Base-by-base conservation (phyloP, 2,888 invertebrate genomes). In the Eupeodes latifasciatus region DNA sequence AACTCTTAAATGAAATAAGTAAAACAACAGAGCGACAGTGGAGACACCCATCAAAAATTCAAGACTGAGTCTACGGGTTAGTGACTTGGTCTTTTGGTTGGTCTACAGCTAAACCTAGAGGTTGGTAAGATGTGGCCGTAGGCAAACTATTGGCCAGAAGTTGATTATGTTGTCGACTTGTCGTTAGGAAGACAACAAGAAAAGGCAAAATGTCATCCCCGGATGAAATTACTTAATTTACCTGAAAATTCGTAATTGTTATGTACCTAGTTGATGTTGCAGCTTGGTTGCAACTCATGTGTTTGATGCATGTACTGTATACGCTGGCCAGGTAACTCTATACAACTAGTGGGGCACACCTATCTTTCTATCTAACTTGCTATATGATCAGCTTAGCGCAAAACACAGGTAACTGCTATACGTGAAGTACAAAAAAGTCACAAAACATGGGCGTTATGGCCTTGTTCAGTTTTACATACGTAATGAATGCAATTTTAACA, bases 201-300 rank as follows among this genome's bases (percentile, higher is more conserved):
- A 71, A 81, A 72, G 55, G 49, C 74, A 81, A 88, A 88, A 85
- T 85, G 88, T 78, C 88, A 88, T 88, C 88, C 85, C 47, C 74
- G 27, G 81, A 85, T 81, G 78, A 85, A 88, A 88, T 88, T 85
- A 81, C 88, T 88, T 85, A 85, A 88, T 88, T 85, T 88, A 88
- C 84, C 62, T 69, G 74, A 53, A 78, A 81, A 74, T 66, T 78
- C 67, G 88, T 85, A 81, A 85, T 88, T 85, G 85, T 88, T 67
- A 72, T n/a, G 59, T 79, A 72, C 5, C 11, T 69, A 55, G 55
- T 71, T 55, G 71, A 71, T 19, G 71, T 55, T 81, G 61, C 51
- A 74, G 66, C 69, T 27, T 27, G 2, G 2, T 27, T 27, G 27
- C 1, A 27, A 27, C 27, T 27, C 27, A 27, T 27, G 27, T 27